Evolutionary conservation across 2,888 invertebrate genomes (phyloP), one percentile per base, ranked within the genome.

Genomic region (Scaptomyza flava): DNA sequence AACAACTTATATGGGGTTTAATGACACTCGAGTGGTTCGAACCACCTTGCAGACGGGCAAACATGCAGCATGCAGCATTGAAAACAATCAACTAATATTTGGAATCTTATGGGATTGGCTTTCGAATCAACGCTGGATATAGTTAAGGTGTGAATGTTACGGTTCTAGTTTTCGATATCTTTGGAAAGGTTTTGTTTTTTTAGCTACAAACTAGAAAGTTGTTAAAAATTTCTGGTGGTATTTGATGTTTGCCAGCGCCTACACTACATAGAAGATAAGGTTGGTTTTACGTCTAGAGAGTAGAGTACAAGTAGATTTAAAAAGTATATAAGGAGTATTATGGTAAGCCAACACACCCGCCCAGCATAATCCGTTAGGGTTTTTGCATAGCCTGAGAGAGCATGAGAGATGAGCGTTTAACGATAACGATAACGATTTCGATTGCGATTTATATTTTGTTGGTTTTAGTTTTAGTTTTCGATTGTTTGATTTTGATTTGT

Each of bases 271-370:
- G 36, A 34, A 14, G 50, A 57, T 60, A 47, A 60, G 59, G 27
- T 34, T 65, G 23, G 34, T 54, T 42, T 47, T 45, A 52, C 58
- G 45, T n/a, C 51, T 62, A 66, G 47, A 71, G 65, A 72, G 72
- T 62, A 68, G 60, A 77, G 77, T 60, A 63, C 58, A 53, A 61
- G 50, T 68, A 74, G 66, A 68, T 59, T 48, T 72, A 62, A 43
- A 61, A 61, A 68, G 6, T 14, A 8, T 69, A 67, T 69, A 65
- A 71, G 63, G 48, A 60, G 54, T 60, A 71, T 77, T 17, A 48
- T 48, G 52, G 69, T 69, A 72, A 83, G 77, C 85, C 85, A 79
- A 84, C 87, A 85, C 85, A 85, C 85, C 85, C 85, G 89, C 85
- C 85, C 85, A 77, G 85, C 81, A 67, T 72, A 52, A 72, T 81